Evolutionary conservation across 2,888 invertebrate species (phyloP).

Genomic region (Drosophila hamatofila): DNA sequence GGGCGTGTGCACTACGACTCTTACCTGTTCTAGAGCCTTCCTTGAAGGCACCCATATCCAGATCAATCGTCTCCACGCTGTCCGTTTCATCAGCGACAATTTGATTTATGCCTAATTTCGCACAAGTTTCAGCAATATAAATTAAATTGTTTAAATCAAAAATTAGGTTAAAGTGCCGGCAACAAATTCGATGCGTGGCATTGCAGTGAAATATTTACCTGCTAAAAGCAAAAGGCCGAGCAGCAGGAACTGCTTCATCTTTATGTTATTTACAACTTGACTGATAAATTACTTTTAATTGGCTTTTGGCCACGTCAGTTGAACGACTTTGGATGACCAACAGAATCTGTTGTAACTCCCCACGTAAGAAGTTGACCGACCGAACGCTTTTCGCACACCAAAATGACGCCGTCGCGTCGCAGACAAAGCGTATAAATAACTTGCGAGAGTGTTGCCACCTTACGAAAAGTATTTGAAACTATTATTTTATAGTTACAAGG

Average conservation of each 20-base stretch:
- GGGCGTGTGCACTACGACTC: conserved; percentile 15
- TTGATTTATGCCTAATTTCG: conserved; percentile 72
- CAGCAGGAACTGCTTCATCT: conserved; percentile 82
- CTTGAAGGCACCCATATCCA: conserved; percentile 92
- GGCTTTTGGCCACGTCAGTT: conserved; percentile 69
- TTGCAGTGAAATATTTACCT: conserved; percentile 64
- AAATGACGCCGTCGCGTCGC: conserved; percentile 44
- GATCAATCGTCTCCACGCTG: conserved; percentile 88
- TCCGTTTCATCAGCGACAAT: conserved; percentile 76
- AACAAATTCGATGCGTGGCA: conserved; percentile 36
- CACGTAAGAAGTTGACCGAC: conserved; percentile 28
- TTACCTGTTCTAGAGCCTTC: conserved; percentile 96
- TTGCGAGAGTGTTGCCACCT: conserved; percentile 33
- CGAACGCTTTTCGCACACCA: conserved; percentile 52
- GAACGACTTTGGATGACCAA: conserved; percentile 31
- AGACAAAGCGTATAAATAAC: conserved; percentile 51
- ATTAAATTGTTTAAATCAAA: conserved; percentile 9
- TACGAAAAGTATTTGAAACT: conserved; percentile 8
- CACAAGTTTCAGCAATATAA: background rate
- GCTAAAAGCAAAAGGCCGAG: conserved; percentile 81
- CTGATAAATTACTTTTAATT: conserved; percentile 36
- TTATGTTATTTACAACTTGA: conserved; percentile 29
- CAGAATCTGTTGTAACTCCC: conserved; percentile 12
- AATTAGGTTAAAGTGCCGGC: conserved; percentile 69
- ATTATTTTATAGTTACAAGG: conserved; percentile 40